phyloP scores from a whole-genome alignment of 2,888 invertebrate species.

The Acholoe squamosa region DNA sequence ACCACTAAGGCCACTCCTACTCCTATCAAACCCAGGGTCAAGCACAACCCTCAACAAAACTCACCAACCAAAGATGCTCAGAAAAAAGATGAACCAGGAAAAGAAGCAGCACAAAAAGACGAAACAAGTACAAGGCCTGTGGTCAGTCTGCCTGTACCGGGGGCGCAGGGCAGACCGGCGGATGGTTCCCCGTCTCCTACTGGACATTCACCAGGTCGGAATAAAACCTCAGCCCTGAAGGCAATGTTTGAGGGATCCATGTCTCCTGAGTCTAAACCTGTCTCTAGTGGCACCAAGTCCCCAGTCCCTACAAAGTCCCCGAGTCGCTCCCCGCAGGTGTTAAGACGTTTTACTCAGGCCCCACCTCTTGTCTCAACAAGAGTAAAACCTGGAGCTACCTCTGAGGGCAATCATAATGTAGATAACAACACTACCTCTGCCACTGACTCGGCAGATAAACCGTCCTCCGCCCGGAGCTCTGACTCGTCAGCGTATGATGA shows the following conservation, averaged over 20 bases:
- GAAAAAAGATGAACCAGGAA: too few species aligned
- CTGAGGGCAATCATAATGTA: too few species aligned
- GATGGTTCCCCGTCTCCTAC: not conserved
- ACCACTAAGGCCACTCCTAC: too few species aligned
- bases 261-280: not conserved
- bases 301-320: not conserved
- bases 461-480: not conserved
- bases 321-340: not conserved
- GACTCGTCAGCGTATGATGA: slow-evolving; percentile 45
- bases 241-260: not conserved
- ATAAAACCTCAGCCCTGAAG: not conserved
- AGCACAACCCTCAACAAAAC: too few species aligned
- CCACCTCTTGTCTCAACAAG: not conserved
- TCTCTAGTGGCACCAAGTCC: not conserved
- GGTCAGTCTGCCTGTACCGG: not conserved
- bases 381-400: too few species aligned
- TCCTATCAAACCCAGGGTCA: too few species aligned
- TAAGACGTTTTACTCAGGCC: not conserved
- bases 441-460: not conserved
- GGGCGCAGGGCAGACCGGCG: not conserved
- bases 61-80: too few species aligned
- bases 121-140: not conserved
- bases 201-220: not conserved
- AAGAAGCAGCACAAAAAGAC: too few species aligned
- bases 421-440: too few species aligned